Evolutionary conservation across 2,797 vertebrate genomes (phyloP), one percentile per base, ranked within the genome.

Genomic region (Myioborus melanocephalus): DNA sequence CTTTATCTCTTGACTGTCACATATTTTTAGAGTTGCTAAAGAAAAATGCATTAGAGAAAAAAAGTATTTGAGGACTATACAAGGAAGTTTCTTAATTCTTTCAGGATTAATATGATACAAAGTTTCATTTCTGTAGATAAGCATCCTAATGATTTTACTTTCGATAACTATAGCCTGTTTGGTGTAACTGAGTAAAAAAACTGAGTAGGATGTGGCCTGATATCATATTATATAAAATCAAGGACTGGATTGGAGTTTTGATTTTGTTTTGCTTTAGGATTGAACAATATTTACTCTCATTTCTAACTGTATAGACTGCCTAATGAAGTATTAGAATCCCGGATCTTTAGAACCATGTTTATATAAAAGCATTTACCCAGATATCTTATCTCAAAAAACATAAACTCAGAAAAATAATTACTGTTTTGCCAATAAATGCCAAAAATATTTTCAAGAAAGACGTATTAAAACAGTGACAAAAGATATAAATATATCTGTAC

Each of bases 341-440:
- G 5, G 28, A 50, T 47, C 83, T 79, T 87, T 55, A 92, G 35
- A 37, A 37, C 5, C 0, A 1, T 8, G 9, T 78, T 91, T 65
- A 82, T 47, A 50, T 65, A 66, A 94, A 89, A 89, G 47, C 8
- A 19, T 73, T 70, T 71, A 73, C 61, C 6, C 23, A 77, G 43
- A 80, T 90, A 90, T 61, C 68, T 87, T 89, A 78, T 5, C 72
- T 93, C 76, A 90, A 65, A 87, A 89, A 92, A 46, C 41, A 76
- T 34, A 60, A 85, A 83, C 10, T n/a, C 60, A 20, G 3, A 56
- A 82, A 94, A 94, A 46, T 30, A 88, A 83, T 77, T 59, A 65
- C 26, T 55, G 32, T 20, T 87, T 80, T 73, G 32, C 55, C 70
- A 87, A 32, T 14, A 59, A 76, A 65, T 2, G 0, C 34, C 37